phyloP scores from a whole-genome alignment of 2,113 vertebrate species.

The Riparia riparia region DNA sequence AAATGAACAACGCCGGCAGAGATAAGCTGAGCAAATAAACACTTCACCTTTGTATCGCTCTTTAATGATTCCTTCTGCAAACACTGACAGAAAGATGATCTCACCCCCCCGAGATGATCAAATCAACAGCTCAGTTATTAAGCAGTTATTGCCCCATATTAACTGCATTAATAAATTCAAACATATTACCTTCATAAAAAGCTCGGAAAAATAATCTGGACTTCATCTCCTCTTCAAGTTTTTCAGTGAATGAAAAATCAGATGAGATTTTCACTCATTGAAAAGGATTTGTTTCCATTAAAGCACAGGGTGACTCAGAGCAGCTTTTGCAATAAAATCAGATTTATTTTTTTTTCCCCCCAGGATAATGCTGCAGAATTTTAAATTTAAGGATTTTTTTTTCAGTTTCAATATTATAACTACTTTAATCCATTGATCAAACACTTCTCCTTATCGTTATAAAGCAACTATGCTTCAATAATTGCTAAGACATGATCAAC shows the following conservation, averaged over 20 bases:
- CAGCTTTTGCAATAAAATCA: background rate
- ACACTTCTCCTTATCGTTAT: background rate
- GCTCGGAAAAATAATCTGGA: background rate
- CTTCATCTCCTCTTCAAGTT: background rate
- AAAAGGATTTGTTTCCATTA: background rate
- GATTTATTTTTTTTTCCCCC: background rate
- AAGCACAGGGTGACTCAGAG: background rate
- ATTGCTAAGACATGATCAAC: background rate
- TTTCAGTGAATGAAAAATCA: background rate
- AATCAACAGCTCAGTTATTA: background rate
- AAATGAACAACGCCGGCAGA: background rate
- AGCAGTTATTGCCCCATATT: background rate
- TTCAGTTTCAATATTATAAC: background rate
- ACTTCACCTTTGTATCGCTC: background rate
- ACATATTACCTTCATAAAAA: background rate
- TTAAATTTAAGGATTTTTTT: background rate
- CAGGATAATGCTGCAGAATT: background rate
- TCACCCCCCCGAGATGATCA: background rate
- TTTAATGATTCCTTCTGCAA: background rate
- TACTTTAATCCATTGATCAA: background rate
- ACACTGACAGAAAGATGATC: background rate
- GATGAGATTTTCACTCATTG: background rate
- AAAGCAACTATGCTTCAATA: background rate
- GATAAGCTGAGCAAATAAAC: slow-evolving; percentile 51
- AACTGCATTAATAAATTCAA: background rate